Evolutionary conservation across 1,140 invertebrate species (phyloP).

Genomic region (Drosophila oshimai): DNA sequence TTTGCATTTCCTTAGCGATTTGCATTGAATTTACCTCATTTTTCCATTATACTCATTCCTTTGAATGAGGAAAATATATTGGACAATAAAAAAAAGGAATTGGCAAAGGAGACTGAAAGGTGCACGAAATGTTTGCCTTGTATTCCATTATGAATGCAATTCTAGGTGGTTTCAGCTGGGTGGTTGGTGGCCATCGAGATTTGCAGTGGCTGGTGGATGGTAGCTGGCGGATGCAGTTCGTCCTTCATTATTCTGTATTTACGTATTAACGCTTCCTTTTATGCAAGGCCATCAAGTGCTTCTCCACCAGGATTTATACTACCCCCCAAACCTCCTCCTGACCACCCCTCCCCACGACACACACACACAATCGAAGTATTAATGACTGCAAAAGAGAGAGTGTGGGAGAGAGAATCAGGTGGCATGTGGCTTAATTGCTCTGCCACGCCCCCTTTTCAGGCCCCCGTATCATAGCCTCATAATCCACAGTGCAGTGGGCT

Average conservation of each 20-base stretch:
- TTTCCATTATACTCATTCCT: constrained; percentile 13
- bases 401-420: constrained; percentile 10
- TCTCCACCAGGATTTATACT: constrained; percentile 16
- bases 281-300: constrained; percentile 49
- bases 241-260: constrained; percentile 61
- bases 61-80: not conserved
- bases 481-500: constrained; percentile 35
- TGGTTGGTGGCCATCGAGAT: not conserved
- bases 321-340: constrained; percentile 1
- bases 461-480: not conserved
- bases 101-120: constrained; percentile 15
- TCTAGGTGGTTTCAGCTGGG: constrained; percentile 17
- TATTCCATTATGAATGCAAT: constrained; percentile 64
- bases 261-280: constrained; percentile 63
- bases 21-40: constrained; percentile 4
- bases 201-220: not conserved
- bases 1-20: constrained; percentile 22
- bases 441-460: not conserved
- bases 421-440: constrained; percentile 53
- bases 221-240: not conserved
- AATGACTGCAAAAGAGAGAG: constrained; percentile 3
- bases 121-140: constrained; percentile 57
- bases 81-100: constrained; percentile 26
- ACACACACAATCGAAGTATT: constrained; percentile 16
- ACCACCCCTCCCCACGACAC: not conserved